Evolutionary conservation across 2,888 invertebrate genomes (phyloP), one percentile per base, ranked within the genome.

Genomic region (Aleiodes testaceus): DNA sequence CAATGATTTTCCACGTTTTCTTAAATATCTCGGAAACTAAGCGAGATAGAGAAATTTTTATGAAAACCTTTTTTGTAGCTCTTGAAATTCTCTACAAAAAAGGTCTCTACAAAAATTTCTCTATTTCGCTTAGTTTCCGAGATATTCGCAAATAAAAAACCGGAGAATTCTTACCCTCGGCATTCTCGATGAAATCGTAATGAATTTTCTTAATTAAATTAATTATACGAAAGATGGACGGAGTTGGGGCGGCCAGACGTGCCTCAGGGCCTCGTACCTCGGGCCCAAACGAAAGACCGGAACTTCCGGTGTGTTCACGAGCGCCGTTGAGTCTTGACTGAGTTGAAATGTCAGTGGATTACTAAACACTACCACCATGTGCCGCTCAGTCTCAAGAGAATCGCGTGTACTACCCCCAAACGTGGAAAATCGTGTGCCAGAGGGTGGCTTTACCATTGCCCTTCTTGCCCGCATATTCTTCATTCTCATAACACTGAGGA

Each of bases 321-420:
- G 80, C 79, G 76, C 77, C 78, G 81, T 72, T 78, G 80, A 79
- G 82, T 79, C 79, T 81, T 79, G 77, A 82, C 84, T 82, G 80
- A 82, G 36, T 70, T 76, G 71, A n/a, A 14, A 63, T 45, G 6
- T 63, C 20, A 45, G 7, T 69, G 69, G 75, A 74, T 77, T 73
- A 64, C 44, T 18, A 49, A 36, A 66, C 72, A 69, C 72, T 71
- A 50, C 75, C 66, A 74, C 75, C 82, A 49, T 30, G 59, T 70
- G 67, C 64, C 69, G 20, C 44, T 71, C 9, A 26, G 26, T 61
- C 30, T 59, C 26, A 64, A 59, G 63, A 50, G 69, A 77, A 82
- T 84, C 80, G 84, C 85, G 84, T 85, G 85, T 78, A 76, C 69
- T 72, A 74, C 71, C 74, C 75, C 73, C 75, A 75, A 36, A 78